phyloP scores from a whole-genome alignment of 2,888 invertebrate genomes.

The Epistrophe grossulariae region DNA sequence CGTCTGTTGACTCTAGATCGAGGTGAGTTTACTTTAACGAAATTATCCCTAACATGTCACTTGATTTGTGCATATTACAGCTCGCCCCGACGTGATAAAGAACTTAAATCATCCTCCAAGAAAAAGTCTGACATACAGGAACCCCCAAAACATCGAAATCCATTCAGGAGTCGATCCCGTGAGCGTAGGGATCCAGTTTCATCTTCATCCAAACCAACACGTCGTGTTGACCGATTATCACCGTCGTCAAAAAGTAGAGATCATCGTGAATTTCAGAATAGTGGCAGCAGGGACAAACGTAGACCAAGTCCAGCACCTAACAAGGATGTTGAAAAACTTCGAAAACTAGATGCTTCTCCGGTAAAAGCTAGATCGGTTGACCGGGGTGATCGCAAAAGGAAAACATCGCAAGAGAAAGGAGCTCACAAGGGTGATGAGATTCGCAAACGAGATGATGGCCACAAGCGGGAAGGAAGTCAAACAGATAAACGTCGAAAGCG shows the following conservation, averaged over 20 bases:
- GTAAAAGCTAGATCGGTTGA: conserved; percentile 47
- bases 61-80: conserved; percentile 69
- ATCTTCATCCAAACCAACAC: conserved; percentile 62
- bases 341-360: conserved; percentile 44
- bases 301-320: conserved; percentile 53
- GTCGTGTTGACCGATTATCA: conserved; percentile 77
- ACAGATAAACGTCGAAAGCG: conserved; percentile 48
- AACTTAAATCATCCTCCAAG: conserved; percentile 66
- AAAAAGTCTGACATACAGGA: conserved; percentile 51
- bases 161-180: conserved; percentile 80
- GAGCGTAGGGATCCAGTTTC: conserved; percentile 77
- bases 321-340: conserved; percentile 55
- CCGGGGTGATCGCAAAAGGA: conserved; percentile 57
- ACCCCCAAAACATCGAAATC: conserved; percentile 77
- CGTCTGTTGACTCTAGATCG: conserved; percentile 85
- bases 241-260: conserved; percentile 65
- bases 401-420: conserved; percentile 18
- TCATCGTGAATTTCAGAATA: conserved; percentile 38
- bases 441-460: conserved; percentile 8
- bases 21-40: conserved; percentile 83
- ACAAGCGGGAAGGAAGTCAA: conserved; percentile 36
- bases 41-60: neutral
- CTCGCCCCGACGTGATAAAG: conserved; percentile 76
- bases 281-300: conserved; percentile 40
- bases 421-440: conserved; percentile 32